These are phyloP conservation scores for Diachasmimorpha longicaudata DNA, from an alignment of 1,140 invertebrate species.

Conservation along the genomic window DNA sequence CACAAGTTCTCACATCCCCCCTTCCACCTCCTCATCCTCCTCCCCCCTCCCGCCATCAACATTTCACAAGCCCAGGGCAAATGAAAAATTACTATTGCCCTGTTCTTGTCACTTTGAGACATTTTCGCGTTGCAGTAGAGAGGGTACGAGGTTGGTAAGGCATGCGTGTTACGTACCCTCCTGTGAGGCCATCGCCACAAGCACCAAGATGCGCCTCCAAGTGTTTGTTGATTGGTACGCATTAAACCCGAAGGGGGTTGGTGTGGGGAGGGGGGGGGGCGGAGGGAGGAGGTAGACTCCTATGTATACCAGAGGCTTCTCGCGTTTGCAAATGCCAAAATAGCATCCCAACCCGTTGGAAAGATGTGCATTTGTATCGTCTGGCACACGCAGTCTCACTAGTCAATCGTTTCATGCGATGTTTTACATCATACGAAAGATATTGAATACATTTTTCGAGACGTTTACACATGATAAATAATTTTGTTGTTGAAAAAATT, in stretches of 20 bases:
- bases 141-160: neutral
- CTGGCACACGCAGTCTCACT: neutral
- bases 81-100: neutral
- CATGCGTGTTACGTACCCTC: neutral
- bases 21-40: too few species aligned
- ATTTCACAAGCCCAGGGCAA: neutral
- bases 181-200: neutral
- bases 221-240: slow-evolving; percentile 8
- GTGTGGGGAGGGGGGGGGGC: neutral
- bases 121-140: neutral
- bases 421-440: neutral
- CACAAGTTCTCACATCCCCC: too few species aligned
- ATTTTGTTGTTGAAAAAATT: neutral
- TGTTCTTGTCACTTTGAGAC: neutral
- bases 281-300: neutral
- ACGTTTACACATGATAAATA: too few species aligned
- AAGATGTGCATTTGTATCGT: neutral
- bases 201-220: neutral
- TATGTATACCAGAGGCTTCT: neutral
- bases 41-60: too few species aligned
- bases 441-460: neutral
- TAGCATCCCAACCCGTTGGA: neutral
- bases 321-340: neutral
- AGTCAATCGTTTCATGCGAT: neutral
- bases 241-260: neutral